Evolutionary conservation across 2,113 vertebrate species (phyloP).

Genomic region (Pteronura brasiliensis): DNA sequence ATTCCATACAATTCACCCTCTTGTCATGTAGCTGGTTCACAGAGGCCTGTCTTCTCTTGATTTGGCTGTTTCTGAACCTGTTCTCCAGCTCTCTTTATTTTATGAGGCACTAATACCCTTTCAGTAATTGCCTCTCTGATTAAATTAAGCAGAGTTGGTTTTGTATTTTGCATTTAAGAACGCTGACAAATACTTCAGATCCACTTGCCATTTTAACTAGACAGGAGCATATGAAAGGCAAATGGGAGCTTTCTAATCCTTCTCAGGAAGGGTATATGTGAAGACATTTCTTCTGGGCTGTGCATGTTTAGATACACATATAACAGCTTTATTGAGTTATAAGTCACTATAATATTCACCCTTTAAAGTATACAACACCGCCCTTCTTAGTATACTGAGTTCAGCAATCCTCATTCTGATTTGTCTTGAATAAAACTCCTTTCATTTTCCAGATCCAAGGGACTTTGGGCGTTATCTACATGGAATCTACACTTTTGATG

Average conservation of each 20-base stretch:
- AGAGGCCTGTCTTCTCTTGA: background rate
- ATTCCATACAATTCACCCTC: background rate
- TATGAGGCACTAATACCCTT: background rate
- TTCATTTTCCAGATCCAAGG: background rate
- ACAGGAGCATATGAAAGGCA: background rate
- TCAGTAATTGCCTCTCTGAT: background rate
- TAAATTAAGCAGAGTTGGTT: background rate
- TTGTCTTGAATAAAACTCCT: background rate
- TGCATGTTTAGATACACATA: background rate
- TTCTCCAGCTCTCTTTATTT: background rate
- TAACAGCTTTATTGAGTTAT: background rate
- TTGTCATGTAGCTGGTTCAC: background rate
- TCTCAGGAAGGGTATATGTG: background rate
- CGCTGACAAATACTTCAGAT: background rate
- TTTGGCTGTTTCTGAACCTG: background rate
- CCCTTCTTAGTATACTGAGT: background rate
- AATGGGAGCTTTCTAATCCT: background rate
- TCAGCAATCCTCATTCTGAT: background rate
- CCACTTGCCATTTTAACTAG: background rate
- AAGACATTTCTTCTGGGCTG: background rate
- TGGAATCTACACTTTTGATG: background rate
- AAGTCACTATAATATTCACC: background rate
- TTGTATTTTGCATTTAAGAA: slow-evolving; percentile 36
- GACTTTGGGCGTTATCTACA: background rate
- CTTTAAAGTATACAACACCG: background rate